Conservation (phyloP, 1,140 invertebrate genomes). For the Zaprionus africanus region DNA sequence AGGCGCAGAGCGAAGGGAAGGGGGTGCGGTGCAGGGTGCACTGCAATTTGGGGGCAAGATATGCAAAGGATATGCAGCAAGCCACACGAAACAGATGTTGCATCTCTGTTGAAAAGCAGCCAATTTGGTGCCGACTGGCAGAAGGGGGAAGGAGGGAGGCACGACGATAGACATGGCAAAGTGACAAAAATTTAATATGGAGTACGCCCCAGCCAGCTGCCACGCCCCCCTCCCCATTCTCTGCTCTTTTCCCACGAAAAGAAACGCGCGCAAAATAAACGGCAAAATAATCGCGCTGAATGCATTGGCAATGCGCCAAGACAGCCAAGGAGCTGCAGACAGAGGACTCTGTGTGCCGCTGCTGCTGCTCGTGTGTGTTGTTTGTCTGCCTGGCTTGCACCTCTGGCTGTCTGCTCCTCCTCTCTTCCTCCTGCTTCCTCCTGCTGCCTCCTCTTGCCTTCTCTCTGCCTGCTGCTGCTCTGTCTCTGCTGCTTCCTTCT, state of each 20-base stretch:
- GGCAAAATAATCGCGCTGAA: slow-evolving; percentile 83
- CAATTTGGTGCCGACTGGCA: slow-evolving; percentile 65
- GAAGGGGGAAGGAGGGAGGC: background rate
- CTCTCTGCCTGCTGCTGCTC: background rate
- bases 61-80: slow-evolving; percentile 74
- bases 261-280: slow-evolving; percentile 77
- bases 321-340: background rate
- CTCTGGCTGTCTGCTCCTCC: background rate
- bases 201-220: slow-evolving; percentile 40
- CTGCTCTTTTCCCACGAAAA: background rate
- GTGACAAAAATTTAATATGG: slow-evolving; percentile 83
- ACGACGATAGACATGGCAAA: slow-evolving; percentile 78
- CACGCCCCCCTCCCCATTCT: background rate
- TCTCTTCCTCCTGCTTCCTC: background rate
- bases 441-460: background rate
- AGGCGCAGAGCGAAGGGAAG: background rate
- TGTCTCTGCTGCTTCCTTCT: background rate
- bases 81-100: slow-evolving; percentile 81
- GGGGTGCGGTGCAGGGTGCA: slow-evolving; percentile 40
- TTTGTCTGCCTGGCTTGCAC: slow-evolving; percentile 10
- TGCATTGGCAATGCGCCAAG: slow-evolving; percentile 81
- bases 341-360: slow-evolving; percentile 17
- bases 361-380: slow-evolving; percentile 19
- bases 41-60: slow-evolving; percentile 77
- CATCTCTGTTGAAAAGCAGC: slow-evolving; percentile 84